These are phyloP conservation scores for Thera obeliscata DNA, from an alignment of 2,888 invertebrate species.

Conservation along the genomic window DNA sequence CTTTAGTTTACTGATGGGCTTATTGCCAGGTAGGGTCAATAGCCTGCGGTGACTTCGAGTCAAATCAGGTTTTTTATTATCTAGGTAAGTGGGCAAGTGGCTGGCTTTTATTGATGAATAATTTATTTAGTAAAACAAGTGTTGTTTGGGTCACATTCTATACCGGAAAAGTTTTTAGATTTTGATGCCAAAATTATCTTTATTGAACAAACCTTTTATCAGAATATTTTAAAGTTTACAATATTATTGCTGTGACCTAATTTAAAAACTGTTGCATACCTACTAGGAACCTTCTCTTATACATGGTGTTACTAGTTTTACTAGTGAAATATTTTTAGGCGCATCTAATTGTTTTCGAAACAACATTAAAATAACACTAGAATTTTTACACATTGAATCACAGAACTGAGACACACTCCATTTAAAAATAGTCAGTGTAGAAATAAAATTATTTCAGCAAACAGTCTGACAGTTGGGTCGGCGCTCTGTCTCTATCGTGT, in stretches of 20 bases:
- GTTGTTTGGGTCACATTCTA: slow-evolving; percentile 17
- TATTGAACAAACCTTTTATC: too few species aligned
- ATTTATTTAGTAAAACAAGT: slow-evolving; percentile 14
- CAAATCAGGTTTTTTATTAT: slow-evolving; percentile 46
- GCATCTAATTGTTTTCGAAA: too few species aligned
- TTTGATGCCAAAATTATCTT: not conserved
- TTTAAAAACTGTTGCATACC: too few species aligned
- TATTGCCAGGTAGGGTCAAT: slow-evolving; percentile 73
- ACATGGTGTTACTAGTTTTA: too few species aligned
- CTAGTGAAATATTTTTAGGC: too few species aligned
- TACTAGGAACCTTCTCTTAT: too few species aligned
- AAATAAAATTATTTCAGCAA: slow-evolving; percentile 41
- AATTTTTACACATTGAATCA: slow-evolving; percentile 6
- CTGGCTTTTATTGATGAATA: slow-evolving; percentile 28
- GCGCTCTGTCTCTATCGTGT: slow-evolving; percentile 61
- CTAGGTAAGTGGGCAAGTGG: slow-evolving; percentile 44
- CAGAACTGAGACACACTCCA: slow-evolving; percentile 28
- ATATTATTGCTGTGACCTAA: too few species aligned
- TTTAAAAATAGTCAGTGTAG: slow-evolving; percentile 41
- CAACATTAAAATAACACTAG: not conserved
- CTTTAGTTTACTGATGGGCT: slow-evolving; percentile 53
- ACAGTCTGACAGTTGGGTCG: slow-evolving; percentile 52
- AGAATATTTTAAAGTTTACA: too few species aligned
- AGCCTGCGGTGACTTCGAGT: slow-evolving; percentile 49
- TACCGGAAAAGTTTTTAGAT: not conserved